These are phyloP conservation scores for Pristionchus exspectatus DNA, from an alignment of 2,888 invertebrate genomes.

Conservation along the genomic window DNA sequence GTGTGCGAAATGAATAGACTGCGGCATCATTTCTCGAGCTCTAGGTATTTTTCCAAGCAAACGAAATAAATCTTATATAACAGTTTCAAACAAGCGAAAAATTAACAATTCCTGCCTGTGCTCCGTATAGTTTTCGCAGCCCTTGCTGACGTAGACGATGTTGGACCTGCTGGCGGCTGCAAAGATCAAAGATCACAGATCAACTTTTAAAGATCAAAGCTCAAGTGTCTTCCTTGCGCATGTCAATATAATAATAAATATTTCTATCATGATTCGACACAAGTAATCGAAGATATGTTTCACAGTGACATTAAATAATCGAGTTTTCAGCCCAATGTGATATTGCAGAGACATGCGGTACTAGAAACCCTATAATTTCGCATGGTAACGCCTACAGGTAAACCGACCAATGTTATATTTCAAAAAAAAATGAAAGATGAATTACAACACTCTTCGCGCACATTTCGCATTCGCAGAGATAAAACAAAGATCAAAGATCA, in stretches of 20 bases:
- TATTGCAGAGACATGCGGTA: background rate
- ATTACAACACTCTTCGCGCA: no score
- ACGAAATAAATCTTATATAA: no score
- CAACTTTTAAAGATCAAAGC: background rate
- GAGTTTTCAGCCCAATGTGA: background rate
- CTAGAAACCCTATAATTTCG: no score
- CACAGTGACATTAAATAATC: background rate
- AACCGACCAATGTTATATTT: no score
- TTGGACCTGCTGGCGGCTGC: conserved; percentile 36
- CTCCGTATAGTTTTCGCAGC: conserved; percentile 54
- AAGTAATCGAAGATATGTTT: background rate
- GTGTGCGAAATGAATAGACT: no score
- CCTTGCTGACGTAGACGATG: conserved; percentile 53
- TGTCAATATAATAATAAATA: background rate
- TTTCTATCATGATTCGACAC: background rate
- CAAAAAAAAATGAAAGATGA: no score
- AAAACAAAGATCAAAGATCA: conserved; percentile 10
- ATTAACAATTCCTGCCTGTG: conserved; percentile 7
- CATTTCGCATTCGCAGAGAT: no score
- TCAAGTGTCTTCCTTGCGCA: background rate
- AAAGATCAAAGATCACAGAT: background rate
- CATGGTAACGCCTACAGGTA: no score
- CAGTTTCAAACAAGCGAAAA: background rate
- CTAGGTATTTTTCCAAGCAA: no score
- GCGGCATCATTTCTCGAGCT: no score